phyloP scores from a whole-genome alignment of 2,797 vertebrate genomes.

The Ambastaia sidthimunki region DNA sequence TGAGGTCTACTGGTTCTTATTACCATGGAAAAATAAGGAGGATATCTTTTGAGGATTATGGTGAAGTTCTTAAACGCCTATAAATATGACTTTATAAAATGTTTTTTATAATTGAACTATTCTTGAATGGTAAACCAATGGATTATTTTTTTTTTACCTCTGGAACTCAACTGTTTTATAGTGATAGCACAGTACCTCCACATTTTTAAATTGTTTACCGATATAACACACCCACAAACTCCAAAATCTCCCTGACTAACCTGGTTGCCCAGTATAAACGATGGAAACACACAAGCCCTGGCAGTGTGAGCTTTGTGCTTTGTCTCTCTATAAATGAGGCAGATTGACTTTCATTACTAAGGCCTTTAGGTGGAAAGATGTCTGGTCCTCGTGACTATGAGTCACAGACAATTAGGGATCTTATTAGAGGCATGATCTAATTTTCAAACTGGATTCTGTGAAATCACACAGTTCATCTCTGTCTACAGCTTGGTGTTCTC shows the following conservation, averaged over 20 bases:
- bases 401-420: slow-evolving; percentile 23
- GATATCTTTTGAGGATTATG: neutral
- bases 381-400: slow-evolving; percentile 33
- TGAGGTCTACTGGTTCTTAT: neutral
- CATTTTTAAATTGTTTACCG: slow-evolving; percentile 14
- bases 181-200: neutral
- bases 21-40: neutral
- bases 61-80: neutral
- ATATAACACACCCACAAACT: slow-evolving; percentile 22
- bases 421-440: slow-evolving; percentile 31
- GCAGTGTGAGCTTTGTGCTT: neutral
- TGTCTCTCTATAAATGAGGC: slow-evolving; percentile 35
- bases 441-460: slow-evolving; percentile 34
- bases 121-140: neutral
- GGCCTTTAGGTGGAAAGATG: slow-evolving; percentile 44
- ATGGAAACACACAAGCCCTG: slow-evolving; percentile 34
- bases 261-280: slow-evolving; percentile 38
- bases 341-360: slow-evolving; percentile 45
- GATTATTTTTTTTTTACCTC: too few species aligned
- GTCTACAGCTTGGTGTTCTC: neutral
- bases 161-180: too few species aligned
- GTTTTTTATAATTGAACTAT: neutral
- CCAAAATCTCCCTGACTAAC: slow-evolving; percentile 28
- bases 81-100: too few species aligned
- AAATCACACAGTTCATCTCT: slow-evolving; percentile 31